Evolutionary conservation across 2,888 invertebrate species (phyloP), one percentile per base, ranked within the genome.

Genomic region (Branchinecta sandiegonensis): DNA sequence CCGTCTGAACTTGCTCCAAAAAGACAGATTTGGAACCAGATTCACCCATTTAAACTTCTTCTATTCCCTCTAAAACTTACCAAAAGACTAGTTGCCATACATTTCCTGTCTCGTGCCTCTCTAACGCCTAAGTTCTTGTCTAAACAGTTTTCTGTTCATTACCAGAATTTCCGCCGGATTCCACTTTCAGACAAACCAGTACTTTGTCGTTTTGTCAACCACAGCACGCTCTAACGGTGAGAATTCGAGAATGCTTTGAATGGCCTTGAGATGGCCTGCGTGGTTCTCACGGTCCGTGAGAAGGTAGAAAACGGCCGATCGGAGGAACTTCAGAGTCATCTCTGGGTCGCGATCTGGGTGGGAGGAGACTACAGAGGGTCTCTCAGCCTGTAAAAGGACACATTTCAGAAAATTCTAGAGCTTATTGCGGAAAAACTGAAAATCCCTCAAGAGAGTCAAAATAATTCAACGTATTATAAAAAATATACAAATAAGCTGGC

Each of bases 261-360:
- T 93, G 67, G 92, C 94, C 75, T 85, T 86, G 70, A 94, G 82
- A 77, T 94, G 94, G 14, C 91, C 90, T 74, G 88, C 88, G 69
- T 88, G 87, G 76, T 92, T 91, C 77, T 93, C 91, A 73, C 86
- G 87, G 77, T 93, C 92, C 4, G 92, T 89, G 70, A 94, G 82
- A 79, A 92, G 94, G 78, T 94, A 93, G 78, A 91, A 94, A 75
- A 94, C 85, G 68, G 94, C 93, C 71, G 93, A 93, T 79, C 92
- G 93, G 71, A 94, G 83, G 80, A 94, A 94, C 78, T 91, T 90
- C 75, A 94, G 81, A 23, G 91, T 92, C 72, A 93, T 87, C 79
- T 91, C 90, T n/a, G 93, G 90, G 80, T 93, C 92, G 69, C 37
- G 37, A 37, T 37, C 37, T 4, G 37, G 37, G 37, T 37, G 37